A percentile compares a stretch with the other conserved stretches of the same genome.
phyloP scores from a whole-genome alignment of 2,113 vertebrate genomes.

The Zosterops japonicus region DNA sequence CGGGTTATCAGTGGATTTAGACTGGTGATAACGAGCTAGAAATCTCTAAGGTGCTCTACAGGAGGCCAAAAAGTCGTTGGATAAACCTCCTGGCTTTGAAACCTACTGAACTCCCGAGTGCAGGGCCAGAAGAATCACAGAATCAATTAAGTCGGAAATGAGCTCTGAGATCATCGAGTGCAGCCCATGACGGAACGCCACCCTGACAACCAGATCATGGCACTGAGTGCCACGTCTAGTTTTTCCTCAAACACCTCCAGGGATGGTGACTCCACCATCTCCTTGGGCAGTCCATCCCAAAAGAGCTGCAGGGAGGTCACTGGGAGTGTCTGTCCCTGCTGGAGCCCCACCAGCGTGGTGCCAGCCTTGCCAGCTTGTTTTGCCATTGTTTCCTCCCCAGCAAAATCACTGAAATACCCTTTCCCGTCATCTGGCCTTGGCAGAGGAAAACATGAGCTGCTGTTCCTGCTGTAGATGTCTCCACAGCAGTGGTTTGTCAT shows the following conservation, averaged over 20 bases:
- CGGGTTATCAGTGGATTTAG: not conserved
- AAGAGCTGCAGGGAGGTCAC: not conserved
- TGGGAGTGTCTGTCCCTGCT: not conserved
- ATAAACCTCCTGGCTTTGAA: not conserved
- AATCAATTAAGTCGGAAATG: not conserved
- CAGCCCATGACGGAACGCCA: not conserved
- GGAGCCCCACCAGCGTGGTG: rapidly evolving
- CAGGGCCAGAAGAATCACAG: not conserved
- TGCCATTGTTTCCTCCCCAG: rapidly evolving
- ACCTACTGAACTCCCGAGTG: not conserved
- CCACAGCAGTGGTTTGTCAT: not conserved
- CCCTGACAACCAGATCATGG: not conserved
- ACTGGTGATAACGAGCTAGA: not conserved
- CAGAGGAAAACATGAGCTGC: not conserved
- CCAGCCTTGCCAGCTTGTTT: not conserved
- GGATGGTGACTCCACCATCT: not conserved
- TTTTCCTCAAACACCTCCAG: not conserved
- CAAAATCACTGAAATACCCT: not conserved
- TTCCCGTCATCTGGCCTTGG: not conserved
- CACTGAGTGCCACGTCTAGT: not conserved
- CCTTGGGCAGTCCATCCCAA: not conserved
- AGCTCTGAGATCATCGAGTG: not conserved
- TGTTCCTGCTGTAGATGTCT: not conserved
- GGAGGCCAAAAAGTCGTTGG: not conserved
- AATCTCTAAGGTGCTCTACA: not conserved